Evolutionary conservation across 2,888 invertebrate genomes (phyloP).

Genomic region (Desoria tigrina): DNA sequence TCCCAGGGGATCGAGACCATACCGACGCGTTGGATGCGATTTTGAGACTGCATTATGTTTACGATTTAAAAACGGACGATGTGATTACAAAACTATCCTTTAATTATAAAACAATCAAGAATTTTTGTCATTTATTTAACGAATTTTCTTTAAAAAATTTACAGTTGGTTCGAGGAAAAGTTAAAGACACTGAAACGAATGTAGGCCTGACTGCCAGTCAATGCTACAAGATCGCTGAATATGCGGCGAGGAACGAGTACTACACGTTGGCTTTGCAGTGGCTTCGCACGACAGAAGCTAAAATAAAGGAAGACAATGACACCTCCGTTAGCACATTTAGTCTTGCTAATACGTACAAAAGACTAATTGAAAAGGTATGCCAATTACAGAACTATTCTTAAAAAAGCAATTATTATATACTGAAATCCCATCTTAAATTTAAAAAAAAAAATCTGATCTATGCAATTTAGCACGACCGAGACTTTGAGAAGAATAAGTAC

Average conservation of each 20-base stretch:
- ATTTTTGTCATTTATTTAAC: not conserved
- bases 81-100: slow-evolving; percentile 20
- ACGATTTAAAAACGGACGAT: slow-evolving; percentile 47
- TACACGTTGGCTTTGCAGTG: slow-evolving; percentile 52
- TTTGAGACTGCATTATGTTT: slow-evolving; percentile 51
- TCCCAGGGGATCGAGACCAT: slow-evolving; percentile 48
- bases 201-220: slow-evolving; percentile 49
- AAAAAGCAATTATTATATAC: too few species aligned
- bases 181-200: slow-evolving; percentile 44
- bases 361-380: slow-evolving; percentile 41
- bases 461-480: slow-evolving; percentile 44
- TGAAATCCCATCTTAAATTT: too few species aligned
- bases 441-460: not conserved
- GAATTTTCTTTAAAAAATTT: too few species aligned
- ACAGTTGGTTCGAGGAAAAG: slow-evolving; percentile 44
- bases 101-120: not conserved
- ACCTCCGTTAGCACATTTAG: slow-evolving; percentile 39
- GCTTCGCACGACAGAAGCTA: slow-evolving; percentile 46
- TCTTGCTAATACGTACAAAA: slow-evolving; percentile 43
- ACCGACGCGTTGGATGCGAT: slow-evolving; percentile 51
- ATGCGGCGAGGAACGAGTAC: slow-evolving; percentile 47
- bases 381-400: slow-evolving; percentile 1
- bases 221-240: slow-evolving; percentile 49
- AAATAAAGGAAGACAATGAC: slow-evolving; percentile 42
- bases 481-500: slow-evolving; percentile 45